Evolutionary conservation across 2,113 vertebrate species (phyloP), one percentile per base, ranked within the genome.

Genomic region (Setophaga petechia): DNA sequence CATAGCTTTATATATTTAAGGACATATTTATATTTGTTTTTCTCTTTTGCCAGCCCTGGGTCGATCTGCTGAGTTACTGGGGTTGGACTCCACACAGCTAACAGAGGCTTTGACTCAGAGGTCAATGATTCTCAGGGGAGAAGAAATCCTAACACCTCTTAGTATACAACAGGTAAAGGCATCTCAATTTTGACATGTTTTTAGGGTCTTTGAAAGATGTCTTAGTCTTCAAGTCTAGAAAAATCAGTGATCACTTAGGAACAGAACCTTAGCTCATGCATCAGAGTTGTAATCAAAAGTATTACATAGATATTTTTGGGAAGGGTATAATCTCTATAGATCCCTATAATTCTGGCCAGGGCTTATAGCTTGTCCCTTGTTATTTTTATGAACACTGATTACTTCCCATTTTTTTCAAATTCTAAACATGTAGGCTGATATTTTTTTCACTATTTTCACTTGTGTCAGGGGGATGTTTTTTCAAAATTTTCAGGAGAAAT

Each of bases 41-140:
- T 49, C 69, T 69, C 31, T 83, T 69, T 91, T 90, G 31, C 20
- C 96, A 99, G 99, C 99, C 92, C 97, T 99, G 89, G 98, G 97
- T 87, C 98, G 98, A 94, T 98, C 98, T 25, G 98, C 99, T 3
- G 99, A 99, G 66, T 98, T 99, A 33, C 96, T 99, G 85, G 99
- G 99, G 23, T 96, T 99, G 98, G 99, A 99, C 97, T 96, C 98
- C 7, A 97, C 97, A 2, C 99, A 99, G 94, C 97, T 99, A 82
- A 98, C 98, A 0, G 99, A 99, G 76, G 99, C 98, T 0, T 97
- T 99, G 94, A 99, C 99, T 8, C 99, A 99, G 94, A 98, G 98
- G 77, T 99, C 99, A 3, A 99, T 99, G 99, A 99, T 99, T 97
- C 99, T 99, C 97, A 97, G 99, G 96, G 99, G 99, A 46, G 99